These are phyloP conservation scores for Stercorarius parasiticus DNA, from an alignment of 2,113 vertebrate genomes.

Conservation along the genomic window DNA sequence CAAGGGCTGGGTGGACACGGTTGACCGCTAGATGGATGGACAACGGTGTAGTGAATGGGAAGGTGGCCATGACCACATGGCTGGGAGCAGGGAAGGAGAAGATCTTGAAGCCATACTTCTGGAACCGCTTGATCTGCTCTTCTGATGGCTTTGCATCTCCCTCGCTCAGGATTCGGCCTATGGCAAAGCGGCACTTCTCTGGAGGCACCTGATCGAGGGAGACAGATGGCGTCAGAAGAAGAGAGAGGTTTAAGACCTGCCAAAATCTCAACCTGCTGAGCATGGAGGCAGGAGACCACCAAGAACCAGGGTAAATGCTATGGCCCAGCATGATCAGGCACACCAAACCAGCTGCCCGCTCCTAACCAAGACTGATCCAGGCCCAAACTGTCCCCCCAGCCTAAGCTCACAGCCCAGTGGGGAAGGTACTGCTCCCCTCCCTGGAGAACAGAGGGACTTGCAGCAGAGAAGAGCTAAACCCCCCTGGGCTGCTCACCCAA, in stretches of 20 bases:
- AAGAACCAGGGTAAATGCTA: not conserved
- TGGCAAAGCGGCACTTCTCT: conserved; percentile 82
- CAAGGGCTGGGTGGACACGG: conserved; percentile 85
- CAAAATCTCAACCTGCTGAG: not conserved
- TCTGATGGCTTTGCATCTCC: conserved; percentile 78
- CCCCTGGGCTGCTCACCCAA: not conserved
- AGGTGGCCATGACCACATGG: conserved; percentile 86
- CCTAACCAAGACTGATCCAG: not conserved
- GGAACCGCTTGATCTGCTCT: conserved; percentile 82
- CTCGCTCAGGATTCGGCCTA: conserved; percentile 90
- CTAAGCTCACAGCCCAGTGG: not conserved
- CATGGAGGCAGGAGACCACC: not conserved
- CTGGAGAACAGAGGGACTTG: not conserved
- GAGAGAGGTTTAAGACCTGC: not conserved
- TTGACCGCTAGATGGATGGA: conserved; percentile 82
- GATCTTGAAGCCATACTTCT: conserved; percentile 88
- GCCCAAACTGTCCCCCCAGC: not conserved
- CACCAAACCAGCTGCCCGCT: not conserved
- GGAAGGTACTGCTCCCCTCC: not conserved
- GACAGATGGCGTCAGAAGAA: not conserved
- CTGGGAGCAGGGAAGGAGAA: conserved; percentile 90
- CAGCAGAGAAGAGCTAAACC: not conserved
- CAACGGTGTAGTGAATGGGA: conserved; percentile 81
- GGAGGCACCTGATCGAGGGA: conserved; percentile 73
- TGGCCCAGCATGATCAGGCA: fast-evolving